Conservation (phyloP, 2,113 vertebrate species). For the Apodemus sylvaticus region DNA sequence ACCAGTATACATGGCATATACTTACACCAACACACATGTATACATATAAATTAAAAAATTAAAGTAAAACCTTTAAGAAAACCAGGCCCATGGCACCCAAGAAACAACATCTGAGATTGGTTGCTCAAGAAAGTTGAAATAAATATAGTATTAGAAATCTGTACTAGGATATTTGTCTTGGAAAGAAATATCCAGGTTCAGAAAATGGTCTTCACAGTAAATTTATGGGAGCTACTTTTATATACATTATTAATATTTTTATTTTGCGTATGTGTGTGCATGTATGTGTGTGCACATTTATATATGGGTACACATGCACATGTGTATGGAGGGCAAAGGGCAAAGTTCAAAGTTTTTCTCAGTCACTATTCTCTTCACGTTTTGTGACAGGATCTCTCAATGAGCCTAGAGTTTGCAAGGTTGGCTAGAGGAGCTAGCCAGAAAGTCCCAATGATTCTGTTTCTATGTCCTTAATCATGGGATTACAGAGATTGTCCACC, state of each 20-base stretch:
- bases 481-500: not conserved
- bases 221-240: not conserved
- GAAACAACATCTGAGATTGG: no score
- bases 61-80: not conserved
- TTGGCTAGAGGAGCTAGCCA: not conserved
- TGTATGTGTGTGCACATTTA: not conserved
- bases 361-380: not conserved
- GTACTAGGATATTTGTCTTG: not conserved
- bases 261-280: not conserved
- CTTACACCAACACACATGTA: no score
- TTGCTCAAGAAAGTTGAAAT: not conserved
- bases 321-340: not conserved
- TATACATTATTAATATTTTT: not conserved
- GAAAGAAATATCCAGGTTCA: not conserved
- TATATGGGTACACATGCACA: not conserved
- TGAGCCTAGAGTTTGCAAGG: not conserved
- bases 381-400: not conserved
- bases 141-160: not conserved
- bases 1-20: not conserved
- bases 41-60: not conserved
- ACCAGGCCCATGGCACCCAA: not conserved
- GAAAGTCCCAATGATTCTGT: not conserved
- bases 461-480: not conserved
- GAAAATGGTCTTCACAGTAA: not conserved
- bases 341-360: not conserved